Base-by-base conservation (phyloP, 2,113 vertebrate genomes). In the Steatornis caripensis region DNA sequence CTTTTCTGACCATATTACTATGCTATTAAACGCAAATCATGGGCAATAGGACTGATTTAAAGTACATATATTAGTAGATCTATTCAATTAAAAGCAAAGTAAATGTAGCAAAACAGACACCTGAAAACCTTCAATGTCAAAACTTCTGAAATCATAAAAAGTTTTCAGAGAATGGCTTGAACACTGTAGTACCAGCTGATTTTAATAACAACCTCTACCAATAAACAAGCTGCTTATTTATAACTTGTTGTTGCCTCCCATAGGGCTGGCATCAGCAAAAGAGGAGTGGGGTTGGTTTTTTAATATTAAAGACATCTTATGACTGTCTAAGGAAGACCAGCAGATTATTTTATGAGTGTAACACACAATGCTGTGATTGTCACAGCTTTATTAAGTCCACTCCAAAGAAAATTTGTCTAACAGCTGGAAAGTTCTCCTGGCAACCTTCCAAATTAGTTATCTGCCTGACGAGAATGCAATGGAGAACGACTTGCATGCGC, bases 181-280 rank as follows among this genome's bases (percentile, higher is more conserved):
- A 55, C 26, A n/a, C 37, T 11, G n/a, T 13, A 70, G 74, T 45
- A 72, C 8, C 45, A 91, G 49, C 43, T 55, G 55, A 93, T 74
- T 76, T 43, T 29, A 85, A 15, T 24, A 76, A n/a, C 80, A 72
- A 16, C 21, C 74, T 80, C 83, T 18, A 54, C 81, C 46, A 93
- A 90, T 58, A 87, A 91, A 64, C 43, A 76, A 77, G 48, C 18
- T 76, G 66, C 39, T 89, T 97, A 84, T 91, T 96, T 92, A 82
- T 84, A 90, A n/a, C 45, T 62, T 81, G 1, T 26, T 93, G 15
- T 20, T 90, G 74, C 80, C 21, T 84, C 65, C n/a, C 55, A 27
- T 1, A n/a, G 12, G 76, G 22, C 76, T 84, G 48, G 43, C 48
- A 75, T n/a, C 49, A 92, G 66, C 30, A 15, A 11, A 41, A 71